phyloP scores from a whole-genome alignment of 2,888 invertebrate genomes.

The Lepidocyrtoides sp. region DNA sequence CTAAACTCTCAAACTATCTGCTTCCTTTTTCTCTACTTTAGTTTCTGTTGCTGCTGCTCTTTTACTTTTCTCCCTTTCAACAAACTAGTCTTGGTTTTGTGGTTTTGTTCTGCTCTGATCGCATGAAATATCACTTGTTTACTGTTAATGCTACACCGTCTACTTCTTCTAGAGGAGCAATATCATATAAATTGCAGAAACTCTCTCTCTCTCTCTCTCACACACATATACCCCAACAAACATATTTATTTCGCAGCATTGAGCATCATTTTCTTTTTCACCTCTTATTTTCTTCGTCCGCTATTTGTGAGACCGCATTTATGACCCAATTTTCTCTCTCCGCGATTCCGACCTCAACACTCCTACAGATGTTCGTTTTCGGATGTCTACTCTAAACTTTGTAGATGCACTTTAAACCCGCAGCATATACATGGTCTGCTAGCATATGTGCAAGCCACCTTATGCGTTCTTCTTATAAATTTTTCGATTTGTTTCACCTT shows the following conservation, averaged over 20 bases:
- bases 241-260: constrained; percentile 49
- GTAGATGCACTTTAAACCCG: no score
- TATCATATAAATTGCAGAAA: constrained; percentile 2
- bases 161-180: not conserved
- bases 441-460: no score
- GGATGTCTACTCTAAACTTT: not conserved
- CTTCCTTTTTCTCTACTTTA: not conserved
- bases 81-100: constrained; percentile 25
- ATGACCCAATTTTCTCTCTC: constrained; percentile 71
- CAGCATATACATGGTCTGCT: no score
- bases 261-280: constrained; percentile 61
- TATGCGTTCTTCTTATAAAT: not conserved
- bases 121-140: constrained; percentile 59
- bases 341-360: constrained; percentile 50
- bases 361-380: constrained; percentile 16
- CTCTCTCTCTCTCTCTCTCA: no score
- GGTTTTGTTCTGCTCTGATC: constrained; percentile 30
- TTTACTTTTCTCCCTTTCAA: not conserved
- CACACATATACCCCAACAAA: not conserved
- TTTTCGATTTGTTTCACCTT: not conserved
- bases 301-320: constrained; percentile 46
- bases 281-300: constrained; percentile 52
- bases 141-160: constrained; percentile 5
- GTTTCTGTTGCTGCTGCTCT: not conserved
- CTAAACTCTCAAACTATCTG: not conserved